A percentile compares a stretch with the other conserved stretches of the same genome.
These are phyloP conservation scores for Syngnathoides biaculeatus DNA, from an alignment of 2,113 vertebrate species.

Conservation along the genomic window DNA sequence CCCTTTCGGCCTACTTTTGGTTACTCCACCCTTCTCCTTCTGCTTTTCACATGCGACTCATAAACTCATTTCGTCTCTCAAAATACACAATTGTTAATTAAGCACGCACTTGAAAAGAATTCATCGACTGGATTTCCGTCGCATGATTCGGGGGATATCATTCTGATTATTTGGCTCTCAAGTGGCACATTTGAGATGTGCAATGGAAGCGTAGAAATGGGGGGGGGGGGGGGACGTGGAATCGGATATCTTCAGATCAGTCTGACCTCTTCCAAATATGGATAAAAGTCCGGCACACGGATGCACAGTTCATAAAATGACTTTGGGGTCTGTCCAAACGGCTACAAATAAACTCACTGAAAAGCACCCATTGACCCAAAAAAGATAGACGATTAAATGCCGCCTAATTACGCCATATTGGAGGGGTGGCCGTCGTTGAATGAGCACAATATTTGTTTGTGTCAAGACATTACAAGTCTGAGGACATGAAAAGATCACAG, in stretches of 20 bases:
- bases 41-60: conserved; percentile 46
- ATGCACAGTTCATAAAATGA: too few relatives aligned
- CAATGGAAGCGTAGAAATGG: not conserved
- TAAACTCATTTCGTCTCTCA: conserved; percentile 44
- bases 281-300: too few relatives aligned
- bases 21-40: conserved; percentile 1
- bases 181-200: not conserved
- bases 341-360: too few relatives aligned
- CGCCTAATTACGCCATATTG: not conserved
- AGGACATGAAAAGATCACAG: too few relatives aligned
- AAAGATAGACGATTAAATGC: not conserved
- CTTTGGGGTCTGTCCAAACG: too few relatives aligned
- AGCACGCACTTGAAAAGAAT: conserved; percentile 9
- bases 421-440: not conserved
- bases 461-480: too few relatives aligned
- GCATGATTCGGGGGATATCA: not conserved
- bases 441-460: not conserved
- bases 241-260: not conserved
- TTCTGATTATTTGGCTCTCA: not conserved
- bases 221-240: not conserved
- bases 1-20: not conserved
- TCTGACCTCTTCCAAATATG: too few relatives aligned
- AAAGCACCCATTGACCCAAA: not conserved
- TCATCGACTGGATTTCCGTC: not conserved
- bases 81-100: conserved; percentile 18